Evolutionary conservation across 2,797 vertebrate genomes (phyloP).

Genomic region (Acanthis flammea): DNA sequence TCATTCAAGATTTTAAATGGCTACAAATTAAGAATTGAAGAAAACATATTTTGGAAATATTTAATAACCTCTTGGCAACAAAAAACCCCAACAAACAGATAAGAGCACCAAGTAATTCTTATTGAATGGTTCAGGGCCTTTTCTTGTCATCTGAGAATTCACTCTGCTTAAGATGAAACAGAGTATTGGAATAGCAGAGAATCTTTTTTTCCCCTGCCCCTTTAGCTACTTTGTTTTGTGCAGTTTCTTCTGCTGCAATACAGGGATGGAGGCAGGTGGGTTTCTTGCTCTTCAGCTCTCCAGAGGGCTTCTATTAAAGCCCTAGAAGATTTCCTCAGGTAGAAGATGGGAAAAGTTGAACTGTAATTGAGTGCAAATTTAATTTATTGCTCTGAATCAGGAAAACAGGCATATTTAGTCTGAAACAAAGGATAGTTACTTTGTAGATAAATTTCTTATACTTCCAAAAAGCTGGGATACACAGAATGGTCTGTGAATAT

Average conservation of each 20-base stretch:
- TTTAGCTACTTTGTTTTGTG: background rate
- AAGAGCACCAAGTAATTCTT: background rate
- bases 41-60: background rate
- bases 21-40: background rate
- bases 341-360: background rate
- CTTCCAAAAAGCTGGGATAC: background rate
- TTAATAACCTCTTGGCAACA: background rate
- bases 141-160: background rate
- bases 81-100: background rate
- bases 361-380: background rate
- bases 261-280: background rate
- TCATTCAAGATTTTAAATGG: background rate
- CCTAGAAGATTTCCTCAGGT: background rate
- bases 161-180: background rate
- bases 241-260: background rate
- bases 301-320: background rate
- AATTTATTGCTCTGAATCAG: background rate
- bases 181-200: background rate
- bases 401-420: background rate
- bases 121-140: background rate
- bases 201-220: no score
- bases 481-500: background rate
- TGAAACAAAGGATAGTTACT: background rate
- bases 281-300: background rate
- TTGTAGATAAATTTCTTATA: background rate